Evolutionary conservation across 2,888 invertebrate species (phyloP).

Genomic region (Diplolepis rosae): DNA sequence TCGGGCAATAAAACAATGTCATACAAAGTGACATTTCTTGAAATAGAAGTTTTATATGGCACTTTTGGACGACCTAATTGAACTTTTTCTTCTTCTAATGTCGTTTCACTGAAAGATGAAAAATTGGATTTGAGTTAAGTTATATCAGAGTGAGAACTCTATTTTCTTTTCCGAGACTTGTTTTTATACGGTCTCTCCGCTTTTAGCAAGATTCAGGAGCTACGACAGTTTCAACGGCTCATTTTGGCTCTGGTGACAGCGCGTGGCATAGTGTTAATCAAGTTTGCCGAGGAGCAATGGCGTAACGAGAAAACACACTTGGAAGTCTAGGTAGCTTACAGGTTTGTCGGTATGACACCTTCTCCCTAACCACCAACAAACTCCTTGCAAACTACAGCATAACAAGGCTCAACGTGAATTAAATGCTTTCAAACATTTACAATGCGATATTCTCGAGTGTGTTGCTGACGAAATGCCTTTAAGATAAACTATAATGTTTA

Average conservation of each 20-base stretch:
- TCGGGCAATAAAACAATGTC: no score
- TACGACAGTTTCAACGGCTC: constrained; percentile 28
- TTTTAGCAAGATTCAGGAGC: constrained; percentile 11
- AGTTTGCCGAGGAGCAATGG: constrained; percentile 19
- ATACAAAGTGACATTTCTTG: background rate
- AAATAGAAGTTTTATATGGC: constrained; percentile 13
- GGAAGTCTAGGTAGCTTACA: constrained; percentile 16
- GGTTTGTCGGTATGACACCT: constrained; percentile 20
- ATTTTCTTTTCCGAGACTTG: constrained; percentile 18
- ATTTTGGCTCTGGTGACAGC: constrained; percentile 19
- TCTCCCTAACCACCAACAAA: background rate
- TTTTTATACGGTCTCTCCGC: constrained; percentile 16
- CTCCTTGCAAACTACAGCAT: constrained; percentile 2
- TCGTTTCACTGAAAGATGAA: constrained; percentile 5
- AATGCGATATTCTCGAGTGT: background rate
- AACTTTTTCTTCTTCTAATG: constrained; percentile 2
- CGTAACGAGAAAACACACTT: constrained; percentile 2
- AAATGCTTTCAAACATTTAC: constrained; percentile 8
- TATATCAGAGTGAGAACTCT: background rate
- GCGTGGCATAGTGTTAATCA: constrained; percentile 26
- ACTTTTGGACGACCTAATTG: constrained; percentile 11
- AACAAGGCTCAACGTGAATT: constrained; percentile 16
- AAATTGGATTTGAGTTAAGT: constrained; percentile 14
- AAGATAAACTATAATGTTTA: background rate
- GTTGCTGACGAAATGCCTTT: background rate